Conservation (phyloP, 2,797 vertebrate species). For the Neoniphon sammara region DNA sequence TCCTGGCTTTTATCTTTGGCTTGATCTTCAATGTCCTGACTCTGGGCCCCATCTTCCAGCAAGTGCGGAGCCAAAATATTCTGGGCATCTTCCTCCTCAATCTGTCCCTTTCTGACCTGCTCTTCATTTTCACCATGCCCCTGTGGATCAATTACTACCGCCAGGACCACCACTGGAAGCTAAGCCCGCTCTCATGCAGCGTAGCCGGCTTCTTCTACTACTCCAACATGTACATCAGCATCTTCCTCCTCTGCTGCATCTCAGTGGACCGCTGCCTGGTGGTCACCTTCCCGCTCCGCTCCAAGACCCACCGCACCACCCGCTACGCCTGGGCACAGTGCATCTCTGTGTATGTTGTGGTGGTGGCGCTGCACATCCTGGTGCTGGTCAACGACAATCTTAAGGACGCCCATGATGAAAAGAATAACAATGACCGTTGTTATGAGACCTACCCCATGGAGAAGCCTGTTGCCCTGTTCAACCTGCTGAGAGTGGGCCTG, state of each 20-base stretch:
- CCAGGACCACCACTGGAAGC: constrained; percentile 76
- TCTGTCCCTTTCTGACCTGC: constrained; percentile 82
- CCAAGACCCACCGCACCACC: constrained; percentile 67
- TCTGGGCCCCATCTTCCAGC: constrained; percentile 79
- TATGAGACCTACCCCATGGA: constrained; percentile 83
- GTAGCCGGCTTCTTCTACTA: constrained; percentile 85
- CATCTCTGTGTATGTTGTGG: constrained; percentile 53
- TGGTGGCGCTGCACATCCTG: constrained; percentile 66
- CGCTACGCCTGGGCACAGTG: constrained; percentile 77
- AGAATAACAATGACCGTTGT: constrained; percentile 57
- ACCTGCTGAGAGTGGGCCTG: constrained; percentile 75
- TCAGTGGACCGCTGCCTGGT: constrained; percentile 85
- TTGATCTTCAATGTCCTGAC: constrained; percentile 82
- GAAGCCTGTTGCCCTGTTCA: constrained; percentile 66
- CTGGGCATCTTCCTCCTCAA: constrained; percentile 83
- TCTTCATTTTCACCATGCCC: constrained; percentile 84
- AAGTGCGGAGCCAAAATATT: constrained; percentile 78
- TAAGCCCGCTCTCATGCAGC: constrained; percentile 67
- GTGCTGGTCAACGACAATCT: constrained; percentile 72
- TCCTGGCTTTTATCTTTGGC: constrained; percentile 79
- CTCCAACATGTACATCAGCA: constrained; percentile 87
- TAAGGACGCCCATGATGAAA: constrained; percentile 60
- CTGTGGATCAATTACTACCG: constrained; percentile 85
- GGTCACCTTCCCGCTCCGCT: constrained; percentile 77
- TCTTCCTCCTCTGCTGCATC: constrained; percentile 86